phyloP scores from a whole-genome alignment of 2,888 invertebrate genomes.

The Limnephilus lunatus region DNA sequence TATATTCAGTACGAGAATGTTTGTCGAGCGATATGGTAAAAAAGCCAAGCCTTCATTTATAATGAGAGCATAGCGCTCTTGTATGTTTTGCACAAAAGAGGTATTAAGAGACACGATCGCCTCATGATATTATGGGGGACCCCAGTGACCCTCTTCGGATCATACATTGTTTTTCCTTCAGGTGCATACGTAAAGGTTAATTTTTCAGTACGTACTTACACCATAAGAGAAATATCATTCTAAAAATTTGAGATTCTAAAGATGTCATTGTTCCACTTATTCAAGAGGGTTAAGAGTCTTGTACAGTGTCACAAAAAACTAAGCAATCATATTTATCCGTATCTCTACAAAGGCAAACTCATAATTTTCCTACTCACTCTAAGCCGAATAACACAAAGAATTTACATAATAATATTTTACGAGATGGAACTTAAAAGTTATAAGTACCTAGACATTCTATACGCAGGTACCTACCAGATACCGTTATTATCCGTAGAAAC shows the following conservation, averaged over 20 bases:
- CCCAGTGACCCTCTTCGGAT: too few relatives aligned
- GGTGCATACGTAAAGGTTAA: too few relatives aligned
- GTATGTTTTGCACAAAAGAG: too few relatives aligned
- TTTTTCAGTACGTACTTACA: too few relatives aligned
- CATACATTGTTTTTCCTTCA: too few relatives aligned
- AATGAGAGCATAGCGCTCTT: too few relatives aligned
- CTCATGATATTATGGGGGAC: too few relatives aligned
- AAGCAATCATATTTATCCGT: not conserved
- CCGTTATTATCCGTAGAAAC: not conserved
- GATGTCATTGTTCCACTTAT: not conserved
- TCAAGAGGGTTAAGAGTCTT: not conserved
- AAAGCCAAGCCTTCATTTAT: too few relatives aligned
- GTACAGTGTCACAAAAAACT: not conserved
- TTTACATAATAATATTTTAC: not conserved
- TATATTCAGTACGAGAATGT: too few relatives aligned
- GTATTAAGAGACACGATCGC: too few relatives aligned
- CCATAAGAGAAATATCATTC: too few relatives aligned
- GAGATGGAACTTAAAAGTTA: not conserved
- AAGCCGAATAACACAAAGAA: not conserved
- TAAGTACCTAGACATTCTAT: not conserved
- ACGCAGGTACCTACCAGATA: not conserved
- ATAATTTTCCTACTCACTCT: not conserved
- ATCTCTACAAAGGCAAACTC: not conserved
- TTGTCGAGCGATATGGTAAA: too few relatives aligned
- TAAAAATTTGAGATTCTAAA: not conserved